A percentile compares a stretch with the other conserved stretches of the same genome.
Conservation (phyloP, 2,113 vertebrate genomes). For the Pipra filicauda region DNA sequence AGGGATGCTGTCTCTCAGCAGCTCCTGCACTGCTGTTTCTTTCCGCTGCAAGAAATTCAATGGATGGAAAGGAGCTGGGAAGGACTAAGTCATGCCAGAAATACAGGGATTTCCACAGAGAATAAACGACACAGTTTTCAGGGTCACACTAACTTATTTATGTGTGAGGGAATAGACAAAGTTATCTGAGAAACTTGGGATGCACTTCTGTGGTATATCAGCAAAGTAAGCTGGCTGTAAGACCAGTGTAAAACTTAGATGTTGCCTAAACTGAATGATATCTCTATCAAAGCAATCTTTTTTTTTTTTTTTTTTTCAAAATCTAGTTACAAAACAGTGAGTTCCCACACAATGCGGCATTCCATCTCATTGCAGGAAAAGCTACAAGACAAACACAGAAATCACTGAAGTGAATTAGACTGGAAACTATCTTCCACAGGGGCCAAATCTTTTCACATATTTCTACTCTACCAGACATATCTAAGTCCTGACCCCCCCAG, state of each 20-base stretch:
- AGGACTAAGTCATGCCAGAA: background rate
- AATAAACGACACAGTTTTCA: background rate
- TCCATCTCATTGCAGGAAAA: constrained; percentile 14
- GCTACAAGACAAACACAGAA: constrained; percentile 26
- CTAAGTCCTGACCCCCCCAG: background rate
- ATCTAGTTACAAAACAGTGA: background rate
- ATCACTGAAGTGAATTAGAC: constrained; percentile 29
- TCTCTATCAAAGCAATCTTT: background rate
- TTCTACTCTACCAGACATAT: background rate
- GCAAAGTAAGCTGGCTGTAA: background rate
- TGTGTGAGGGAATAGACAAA: background rate
- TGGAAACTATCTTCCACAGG: constrained; percentile 9
- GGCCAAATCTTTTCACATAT: constrained; percentile 1
- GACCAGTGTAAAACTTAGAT: background rate
- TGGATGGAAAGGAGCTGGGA: background rate
- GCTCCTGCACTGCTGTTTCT: background rate
- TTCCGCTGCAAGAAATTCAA: background rate
- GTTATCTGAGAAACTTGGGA: background rate
- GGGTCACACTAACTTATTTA: background rate
- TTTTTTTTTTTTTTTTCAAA: background rate
- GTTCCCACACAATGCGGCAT: constrained; percentile 1
- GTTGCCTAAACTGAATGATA: background rate
- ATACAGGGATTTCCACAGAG: background rate
- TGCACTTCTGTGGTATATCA: background rate
- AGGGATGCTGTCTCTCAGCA: background rate